Evolutionary conservation across 2,888 invertebrate species (phyloP), one percentile per base, ranked within the genome.

Genomic region (Ophion ellenae): DNA sequence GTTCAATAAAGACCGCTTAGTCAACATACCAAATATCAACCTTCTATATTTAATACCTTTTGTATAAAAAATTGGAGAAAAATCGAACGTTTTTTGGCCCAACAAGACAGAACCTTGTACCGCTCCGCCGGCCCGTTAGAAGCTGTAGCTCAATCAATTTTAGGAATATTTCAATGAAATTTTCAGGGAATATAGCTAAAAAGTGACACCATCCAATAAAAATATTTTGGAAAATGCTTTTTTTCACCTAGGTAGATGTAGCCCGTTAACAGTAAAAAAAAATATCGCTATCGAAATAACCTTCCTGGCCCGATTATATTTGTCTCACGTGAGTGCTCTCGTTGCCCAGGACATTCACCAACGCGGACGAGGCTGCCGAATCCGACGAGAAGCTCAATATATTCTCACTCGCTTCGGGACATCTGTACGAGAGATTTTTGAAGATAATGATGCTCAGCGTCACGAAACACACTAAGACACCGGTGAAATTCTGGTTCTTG

Each of bases 371-470:
- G 53, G 94, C 95, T n/a, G 95, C 95, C 47, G 97, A 97, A 61
- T 94, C 96, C 3, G 95, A 95, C 66, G 97, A 98, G 90, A 97
- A 97, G 40, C 96, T 99, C 82, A 99, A 99, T 94, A 99, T 99
- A 86, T 99, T 99, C 95, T 99, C 99, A 0, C 95, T 99, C 14
- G 99, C 99, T 0, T 99, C 99, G 0, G 99, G 99, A 4, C 99
- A 99, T 95, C 95, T 99, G 84, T 99, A 99, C 94, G 99, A 99
- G 95, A 95, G 99, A 89, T 97, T 99, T 93, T 94, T 99, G 24
- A 97, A 99, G 86, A 99, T 99, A 89, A 99, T 99, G 99, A 99
- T 99, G 99, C 94, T 99, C 87, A 99, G 99, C 75, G 98, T 99
- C 4, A 95, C 99, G 86, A 99, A 99, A 93, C 96, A 99, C 92